Percentiles rank a stretch among this genome's conserved stretches.
Evolutionary conservation across 2,888 invertebrate genomes (phyloP).

Genomic region (Frankliniella intonsa): DNA sequence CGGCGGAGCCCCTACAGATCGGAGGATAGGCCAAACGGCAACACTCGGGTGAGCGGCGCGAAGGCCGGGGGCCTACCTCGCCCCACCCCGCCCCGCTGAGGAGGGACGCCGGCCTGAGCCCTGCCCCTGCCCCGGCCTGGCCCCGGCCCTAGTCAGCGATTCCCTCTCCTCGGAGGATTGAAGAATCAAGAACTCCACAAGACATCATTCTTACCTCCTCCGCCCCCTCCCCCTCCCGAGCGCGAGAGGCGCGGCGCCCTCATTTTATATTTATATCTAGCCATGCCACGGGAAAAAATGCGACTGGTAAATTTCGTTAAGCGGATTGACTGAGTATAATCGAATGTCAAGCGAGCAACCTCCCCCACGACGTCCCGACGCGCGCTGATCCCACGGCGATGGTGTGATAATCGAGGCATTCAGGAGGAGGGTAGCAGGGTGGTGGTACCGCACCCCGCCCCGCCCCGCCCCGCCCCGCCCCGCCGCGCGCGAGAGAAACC

Average conservation of each 20-base stretch:
- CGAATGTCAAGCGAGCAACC: conserved; percentile 15
- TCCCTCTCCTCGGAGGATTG: conserved; percentile 17
- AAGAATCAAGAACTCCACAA: conserved; percentile 12
- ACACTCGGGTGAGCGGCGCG: not conserved
- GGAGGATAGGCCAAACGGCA: not conserved
- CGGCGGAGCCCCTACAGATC: not conserved
- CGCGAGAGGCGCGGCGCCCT: no score
- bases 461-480: not conserved
- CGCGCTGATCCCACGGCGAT: not conserved
- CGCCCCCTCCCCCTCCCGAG: not conserved
- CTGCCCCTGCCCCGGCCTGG: not conserved
- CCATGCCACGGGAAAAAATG: not conserved
- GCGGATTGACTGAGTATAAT: conserved; percentile 10
- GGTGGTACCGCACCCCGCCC: not conserved
- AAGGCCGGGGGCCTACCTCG: not conserved
- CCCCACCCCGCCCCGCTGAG: not conserved
- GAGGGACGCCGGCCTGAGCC: not conserved
- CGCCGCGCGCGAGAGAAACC: no score
- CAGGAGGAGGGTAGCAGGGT: no score
- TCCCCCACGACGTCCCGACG: not conserved
- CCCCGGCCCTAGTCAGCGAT: not conserved
- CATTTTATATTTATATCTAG: not conserved
- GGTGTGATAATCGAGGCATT: not conserved
- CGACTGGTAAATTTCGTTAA: not conserved
- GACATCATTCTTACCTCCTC: not conserved